Percentiles rank a stretch among this genome's conserved stretches.
phyloP scores from a whole-genome alignment of 2,113 vertebrate species.

The Lates calcarifer region DNA sequence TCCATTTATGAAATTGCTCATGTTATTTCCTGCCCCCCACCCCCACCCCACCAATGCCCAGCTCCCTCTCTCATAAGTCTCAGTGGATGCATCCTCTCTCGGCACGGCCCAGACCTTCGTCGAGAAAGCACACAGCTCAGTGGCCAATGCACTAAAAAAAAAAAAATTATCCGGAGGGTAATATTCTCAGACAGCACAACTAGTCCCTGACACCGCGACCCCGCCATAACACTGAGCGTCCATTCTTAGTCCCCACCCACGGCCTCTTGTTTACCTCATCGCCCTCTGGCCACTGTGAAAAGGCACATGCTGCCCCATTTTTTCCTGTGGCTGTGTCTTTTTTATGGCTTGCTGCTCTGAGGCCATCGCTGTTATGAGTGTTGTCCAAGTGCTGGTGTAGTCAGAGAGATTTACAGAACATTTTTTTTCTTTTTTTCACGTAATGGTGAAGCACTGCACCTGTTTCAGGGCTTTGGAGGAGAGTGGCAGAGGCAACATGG shows the following conservation, averaged over 20 bases:
- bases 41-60: slow-evolving; percentile 23
- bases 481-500: background rate
- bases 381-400: slow-evolving; percentile 48
- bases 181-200: slow-evolving; percentile 74
- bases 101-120: slow-evolving; percentile 48
- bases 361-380: slow-evolving; percentile 47
- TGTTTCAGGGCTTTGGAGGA: slow-evolving; percentile 36
- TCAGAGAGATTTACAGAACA: slow-evolving; percentile 52
- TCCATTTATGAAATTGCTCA: slow-evolving; percentile 86
- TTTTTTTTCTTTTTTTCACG: slow-evolving; percentile 25
- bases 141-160: slow-evolving; percentile 44
- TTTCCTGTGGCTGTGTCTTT: slow-evolving; percentile 43
- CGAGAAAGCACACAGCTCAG: slow-evolving; percentile 63
- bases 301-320: slow-evolving; percentile 63
- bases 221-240: slow-evolving; percentile 46
- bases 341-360: slow-evolving; percentile 60
- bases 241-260: slow-evolving; percentile 67
- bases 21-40: slow-evolving; percentile 76
- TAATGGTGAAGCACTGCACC: slow-evolving; percentile 12
- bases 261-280: slow-evolving; percentile 72
- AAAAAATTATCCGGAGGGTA: slow-evolving; percentile 59
- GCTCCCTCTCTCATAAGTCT: slow-evolving; percentile 70
- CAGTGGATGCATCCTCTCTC: slow-evolving; percentile 67
- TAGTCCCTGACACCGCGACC: slow-evolving; percentile 57
- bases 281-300: slow-evolving; percentile 63